phyloP scores from a whole-genome alignment of 2,888 invertebrate species.

The Aricia artaxerxes region DNA sequence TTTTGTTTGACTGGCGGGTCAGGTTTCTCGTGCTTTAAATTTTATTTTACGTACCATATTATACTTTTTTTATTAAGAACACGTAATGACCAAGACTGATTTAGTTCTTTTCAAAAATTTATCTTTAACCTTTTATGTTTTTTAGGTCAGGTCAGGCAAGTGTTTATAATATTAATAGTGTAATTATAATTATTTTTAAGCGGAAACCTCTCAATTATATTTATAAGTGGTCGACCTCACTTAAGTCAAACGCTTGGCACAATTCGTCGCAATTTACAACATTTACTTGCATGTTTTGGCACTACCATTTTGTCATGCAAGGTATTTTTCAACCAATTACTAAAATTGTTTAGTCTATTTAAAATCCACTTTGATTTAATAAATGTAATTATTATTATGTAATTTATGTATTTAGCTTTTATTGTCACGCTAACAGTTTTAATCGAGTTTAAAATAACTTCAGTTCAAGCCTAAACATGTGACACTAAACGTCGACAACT shows the following conservation, averaged over 20 bases:
- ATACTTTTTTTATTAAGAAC: too few relatives aligned
- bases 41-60: too few relatives aligned
- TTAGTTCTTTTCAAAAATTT: too few relatives aligned
- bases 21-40: too few relatives aligned
- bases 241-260: conserved; percentile 21
- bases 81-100: too few relatives aligned
- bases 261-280: conserved; percentile 25
- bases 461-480: not conserved
- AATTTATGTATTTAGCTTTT: not conserved
- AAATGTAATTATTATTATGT: conserved; percentile 1
- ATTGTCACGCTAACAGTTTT: not conserved
- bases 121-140: not conserved
- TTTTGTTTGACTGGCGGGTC: not conserved
- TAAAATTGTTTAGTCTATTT: conserved; percentile 24
- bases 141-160: not conserved
- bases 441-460: not conserved
- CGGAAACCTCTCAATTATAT: conserved; percentile 11
- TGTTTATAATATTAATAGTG: not conserved
- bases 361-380: conserved; percentile 25
- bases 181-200: not conserved
- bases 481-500: too few relatives aligned
- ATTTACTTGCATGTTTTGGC: conserved; percentile 30
- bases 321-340: conserved; percentile 28
- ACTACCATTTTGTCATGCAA: conserved; percentile 24
- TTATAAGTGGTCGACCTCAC: conserved; percentile 23